A percentile compares a stretch with the other conserved stretches of the same genome.
phyloP scores from a whole-genome alignment of 2,888 invertebrate species.

The Drosophila subquinaria region DNA sequence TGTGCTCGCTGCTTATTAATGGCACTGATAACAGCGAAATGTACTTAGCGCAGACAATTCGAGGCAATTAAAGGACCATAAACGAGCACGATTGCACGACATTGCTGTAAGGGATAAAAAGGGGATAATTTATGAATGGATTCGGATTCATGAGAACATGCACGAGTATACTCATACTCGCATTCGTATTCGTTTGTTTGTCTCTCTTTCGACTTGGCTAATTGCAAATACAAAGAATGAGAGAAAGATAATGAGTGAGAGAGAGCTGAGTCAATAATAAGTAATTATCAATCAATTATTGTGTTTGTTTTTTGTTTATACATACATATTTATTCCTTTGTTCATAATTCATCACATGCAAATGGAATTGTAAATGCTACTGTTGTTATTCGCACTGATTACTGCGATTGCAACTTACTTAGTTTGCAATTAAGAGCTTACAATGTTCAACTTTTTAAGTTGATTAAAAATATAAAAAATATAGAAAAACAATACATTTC shows the following conservation, averaged over 20 bases:
- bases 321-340: constrained; percentile 8
- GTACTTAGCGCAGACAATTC: constrained; percentile 63
- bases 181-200: background rate
- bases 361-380: constrained; percentile 12
- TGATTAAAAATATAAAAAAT: background rate
- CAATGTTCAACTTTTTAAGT: constrained; percentile 14
- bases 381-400: constrained; percentile 23
- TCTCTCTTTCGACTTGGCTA: constrained; percentile 7
- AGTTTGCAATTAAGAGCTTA: constrained; percentile 10
- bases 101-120: constrained; percentile 27
- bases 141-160: constrained; percentile 7
- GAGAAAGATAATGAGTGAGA: background rate
- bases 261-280: constrained; percentile 31
- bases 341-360: constrained; percentile 15
- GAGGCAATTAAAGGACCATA: constrained; percentile 65
- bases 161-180: background rate
- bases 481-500: background rate
- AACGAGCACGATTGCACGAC: constrained; percentile 45
- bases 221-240: constrained; percentile 19
- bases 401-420: constrained; percentile 15
- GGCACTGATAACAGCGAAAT: constrained; percentile 67
- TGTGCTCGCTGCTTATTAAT: constrained; percentile 61
- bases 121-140: constrained; percentile 49
- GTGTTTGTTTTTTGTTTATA: constrained; percentile 23
- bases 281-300: constrained; percentile 56